Percentiles rank a stretch among this genome's conserved stretches.
Conservation (phyloP, 2,888 invertebrate genomes). For the Anthrax anthrax region DNA sequence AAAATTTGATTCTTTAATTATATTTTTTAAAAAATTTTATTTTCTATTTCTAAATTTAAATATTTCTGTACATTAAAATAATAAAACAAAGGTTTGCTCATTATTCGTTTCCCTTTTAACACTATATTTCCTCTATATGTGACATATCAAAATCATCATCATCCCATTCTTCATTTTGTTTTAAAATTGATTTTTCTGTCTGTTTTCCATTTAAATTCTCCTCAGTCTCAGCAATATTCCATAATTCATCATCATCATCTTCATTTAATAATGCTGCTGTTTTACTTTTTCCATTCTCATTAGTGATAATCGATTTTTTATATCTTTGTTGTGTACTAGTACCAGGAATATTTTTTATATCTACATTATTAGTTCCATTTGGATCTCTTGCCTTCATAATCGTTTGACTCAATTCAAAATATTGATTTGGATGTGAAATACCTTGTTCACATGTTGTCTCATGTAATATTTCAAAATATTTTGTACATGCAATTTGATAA, state of each 20-base stretch:
- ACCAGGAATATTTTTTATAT: slow-evolving; percentile 1
- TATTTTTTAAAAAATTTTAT: too few species aligned
- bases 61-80: too few species aligned
- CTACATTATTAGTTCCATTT: slow-evolving; percentile 3
- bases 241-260: slow-evolving; percentile 31
- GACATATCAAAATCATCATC: slow-evolving; percentile 13
- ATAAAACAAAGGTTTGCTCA: too few species aligned
- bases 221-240: slow-evolving; percentile 29
- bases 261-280: slow-evolving; percentile 15
- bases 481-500: slow-evolving; percentile 78
- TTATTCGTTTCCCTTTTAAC: too few species aligned
- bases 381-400: slow-evolving; percentile 30
- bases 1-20: too few species aligned
- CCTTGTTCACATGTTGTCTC: slow-evolving; percentile 47
- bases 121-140: too few species aligned
- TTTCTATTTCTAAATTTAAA: too few species aligned
- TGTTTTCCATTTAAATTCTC: slow-evolving; percentile 14
- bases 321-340: slow-evolving; percentile 4
- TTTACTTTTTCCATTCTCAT: not conserved
- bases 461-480: slow-evolving; percentile 66
- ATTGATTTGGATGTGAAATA: slow-evolving; percentile 84
- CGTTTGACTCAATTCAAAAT: slow-evolving; percentile 67
- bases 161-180: slow-evolving; percentile 5
- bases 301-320: slow-evolving; percentile 16
- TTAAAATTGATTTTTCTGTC: not conserved